Percentiles rank a stretch among this genome's conserved stretches.
Evolutionary conservation across 1,140 invertebrate species (phyloP).

Genomic region (Drosophila auraria): DNA sequence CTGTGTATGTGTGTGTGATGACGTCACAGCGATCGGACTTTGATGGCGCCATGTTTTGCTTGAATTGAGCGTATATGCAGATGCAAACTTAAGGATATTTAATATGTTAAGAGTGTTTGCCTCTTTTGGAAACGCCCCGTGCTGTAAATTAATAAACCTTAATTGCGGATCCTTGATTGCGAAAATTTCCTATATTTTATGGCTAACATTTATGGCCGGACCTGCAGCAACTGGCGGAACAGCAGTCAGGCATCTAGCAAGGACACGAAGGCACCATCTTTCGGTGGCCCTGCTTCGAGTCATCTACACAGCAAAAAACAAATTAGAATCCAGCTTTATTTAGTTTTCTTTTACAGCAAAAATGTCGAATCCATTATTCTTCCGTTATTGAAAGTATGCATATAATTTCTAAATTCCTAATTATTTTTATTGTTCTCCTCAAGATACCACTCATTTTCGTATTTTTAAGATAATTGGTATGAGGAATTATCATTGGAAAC

Average conservation of each 20-base stretch:
- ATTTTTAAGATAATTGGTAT: too few species aligned
- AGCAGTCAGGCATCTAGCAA: conserved; percentile 17
- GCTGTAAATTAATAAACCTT: conserved; percentile 17
- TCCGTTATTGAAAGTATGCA: too few species aligned
- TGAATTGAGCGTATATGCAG: conserved; percentile 17
- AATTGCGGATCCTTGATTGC: conserved; percentile 9
- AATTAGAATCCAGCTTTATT: not conserved
- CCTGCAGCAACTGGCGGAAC: conserved; percentile 20
- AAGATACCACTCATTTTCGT: too few species aligned
- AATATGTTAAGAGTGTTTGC: not conserved
- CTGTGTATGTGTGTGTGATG: conserved; percentile 12
- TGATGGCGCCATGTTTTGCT: conserved; percentile 29
- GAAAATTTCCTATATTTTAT: conserved; percentile 7
- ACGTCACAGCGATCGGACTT: conserved; percentile 1
- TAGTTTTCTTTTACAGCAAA: not conserved
- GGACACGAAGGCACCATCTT: conserved; percentile 27
- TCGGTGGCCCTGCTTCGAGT: conserved; percentile 3
- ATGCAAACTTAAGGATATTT: not conserved
- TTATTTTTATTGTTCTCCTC: too few species aligned
- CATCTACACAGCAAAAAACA: conserved; percentile 1
- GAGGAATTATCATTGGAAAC: too few species aligned
- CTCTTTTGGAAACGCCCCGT: not conserved
- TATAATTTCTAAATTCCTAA: too few species aligned
- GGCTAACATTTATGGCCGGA: conserved; percentile 28
- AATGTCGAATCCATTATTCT: too few species aligned